Base-by-base conservation (phyloP, 1,140 invertebrate genomes). In the Trissolcus basalis region DNA sequence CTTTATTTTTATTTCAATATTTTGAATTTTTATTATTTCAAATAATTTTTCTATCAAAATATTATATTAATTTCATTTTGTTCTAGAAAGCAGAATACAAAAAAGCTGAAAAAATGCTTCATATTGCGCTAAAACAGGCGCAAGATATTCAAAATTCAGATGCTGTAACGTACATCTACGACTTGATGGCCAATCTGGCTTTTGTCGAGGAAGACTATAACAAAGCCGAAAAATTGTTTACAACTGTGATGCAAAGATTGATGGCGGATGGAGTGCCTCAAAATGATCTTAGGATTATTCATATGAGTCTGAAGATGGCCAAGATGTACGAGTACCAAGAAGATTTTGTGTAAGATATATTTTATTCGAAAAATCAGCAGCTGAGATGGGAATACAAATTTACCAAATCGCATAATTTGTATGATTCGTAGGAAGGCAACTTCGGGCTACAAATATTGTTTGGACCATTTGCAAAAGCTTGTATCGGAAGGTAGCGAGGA, bases 181-280 rank as follows among this genome's bases (percentile, higher is more conserved):
- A 98, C 89, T 80, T 96, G 5, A 92, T 98, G 91, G 96, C 96
- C 5, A 97, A 98, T 89, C 88, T 97, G 47, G 95, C 96, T 11
- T 92, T 96, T 81, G 90, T 94, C 78, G 88, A 89, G 49, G 91
- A 92, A 45, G 90, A 97, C 65, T 92, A 93, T 79, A 88, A 91
- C 71, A 97, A 96, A 87, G 95, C 96, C 6, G 94, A 97, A 84
- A 91, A 91, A 56, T 85, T 98, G 15, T 98, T 96, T 89, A 89
- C 93, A 10, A 90, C 91, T 49, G 94, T 97, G 1, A 92, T 97
- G 87, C 92, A 94, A 85, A 91, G 93, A 76, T 87, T 96, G 36
- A 87, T 96, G 69, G 81, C 90, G 3, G 88, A 90, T 71, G 96
- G 96, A 9, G 89, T 90, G 33, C 78, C 88, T 0, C 84, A 94